Base-by-base conservation (phyloP, 1,140 invertebrate species). In the Diorhabda elongata region DNA sequence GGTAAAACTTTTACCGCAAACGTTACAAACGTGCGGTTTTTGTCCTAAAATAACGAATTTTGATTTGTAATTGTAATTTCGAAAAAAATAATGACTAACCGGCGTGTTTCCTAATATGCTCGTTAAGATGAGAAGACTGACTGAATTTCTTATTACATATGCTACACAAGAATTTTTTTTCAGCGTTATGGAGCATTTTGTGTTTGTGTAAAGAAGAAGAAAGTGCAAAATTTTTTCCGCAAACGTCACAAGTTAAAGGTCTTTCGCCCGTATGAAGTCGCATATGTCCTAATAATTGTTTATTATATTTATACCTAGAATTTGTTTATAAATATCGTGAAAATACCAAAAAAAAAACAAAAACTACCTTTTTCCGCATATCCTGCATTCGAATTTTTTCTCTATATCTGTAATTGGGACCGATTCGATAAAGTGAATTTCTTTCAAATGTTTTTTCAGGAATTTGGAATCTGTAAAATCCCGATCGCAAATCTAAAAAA, bases 171-270 rank as follows among this genome's bases (percentile, higher is more conserved):
- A 89, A 92, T 0, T 92, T 91, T 65, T 88, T 86, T 68, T 91
- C 90, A 0, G 89, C 85, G 0, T 87, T 88, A 69, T 93, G 91
- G 26, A 88, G 87, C 9, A 90, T 79, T 82, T 87, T 88, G 77
- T 97, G 94, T 63, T 76, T 79, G 11, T 77, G 74, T 52, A 78
- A 66, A 9, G 76, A 77, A 68, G 77, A 77, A 1, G 77, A 87
- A 79, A 93, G 90, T 2, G 90, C 90, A 81, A 95, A 94, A 26
- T 88, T 81, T 76, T 91, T 91, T 56, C 85, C 86, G 80, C 91
- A 92, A 72, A 89, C 85, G 63, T 83, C 82, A 81, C 91, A 92
- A 75, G 85, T 84, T 76, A 89, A 90, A 3, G 90, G 91, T 75
- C 90, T 90, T 79, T 91, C 90, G 6, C 90, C 87, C 71, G 83